These are phyloP conservation scores for Megaleporinus macrocephalus DNA, from an alignment of 2,113 vertebrate genomes.

Conservation along the genomic window DNA sequence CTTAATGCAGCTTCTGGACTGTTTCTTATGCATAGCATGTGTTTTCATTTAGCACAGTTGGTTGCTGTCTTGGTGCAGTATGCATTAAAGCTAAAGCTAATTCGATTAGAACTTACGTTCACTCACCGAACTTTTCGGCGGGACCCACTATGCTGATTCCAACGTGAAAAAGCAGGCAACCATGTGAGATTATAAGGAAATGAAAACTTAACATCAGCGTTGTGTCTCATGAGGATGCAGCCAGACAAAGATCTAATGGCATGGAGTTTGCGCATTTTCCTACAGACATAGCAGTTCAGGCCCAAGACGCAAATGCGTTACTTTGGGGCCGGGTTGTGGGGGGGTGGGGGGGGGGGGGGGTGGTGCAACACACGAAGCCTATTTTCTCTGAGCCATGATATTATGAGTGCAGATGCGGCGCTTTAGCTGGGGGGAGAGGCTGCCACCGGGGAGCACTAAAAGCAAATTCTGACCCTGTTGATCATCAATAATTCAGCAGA, in stretches of 20 bases:
- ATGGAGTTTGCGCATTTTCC: not conserved
- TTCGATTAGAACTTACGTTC: slow-evolving; percentile 38
- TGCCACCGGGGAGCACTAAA: slow-evolving; percentile 82
- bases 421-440: slow-evolving; percentile 51
- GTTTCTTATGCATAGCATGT: slow-evolving; percentile 26
- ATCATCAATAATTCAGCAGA: slow-evolving; percentile 90
- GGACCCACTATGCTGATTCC: not conserved
- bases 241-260: not conserved
- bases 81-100: slow-evolving; percentile 33
- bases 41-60: not conserved
- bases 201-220: not conserved
- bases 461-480: slow-evolving; percentile 83
- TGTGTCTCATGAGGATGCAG: not conserved
- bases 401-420: slow-evolving; percentile 78
- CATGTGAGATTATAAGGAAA: not conserved
- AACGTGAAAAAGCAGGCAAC: not conserved
- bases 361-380: slow-evolving; percentile 60
- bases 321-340: slow-evolving; percentile 54
- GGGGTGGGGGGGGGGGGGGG: slow-evolving; percentile 60
- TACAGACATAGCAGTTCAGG: slow-evolving; percentile 18
- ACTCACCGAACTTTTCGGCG: slow-evolving; percentile 9
- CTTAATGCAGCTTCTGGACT: slow-evolving; percentile 14
- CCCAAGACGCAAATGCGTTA: slow-evolving; percentile 48
- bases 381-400: slow-evolving; percentile 70
- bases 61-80: slow-evolving; percentile 5